phyloP scores from a whole-genome alignment of 1,140 invertebrate species.

The Lanistes nyassanus region DNA sequence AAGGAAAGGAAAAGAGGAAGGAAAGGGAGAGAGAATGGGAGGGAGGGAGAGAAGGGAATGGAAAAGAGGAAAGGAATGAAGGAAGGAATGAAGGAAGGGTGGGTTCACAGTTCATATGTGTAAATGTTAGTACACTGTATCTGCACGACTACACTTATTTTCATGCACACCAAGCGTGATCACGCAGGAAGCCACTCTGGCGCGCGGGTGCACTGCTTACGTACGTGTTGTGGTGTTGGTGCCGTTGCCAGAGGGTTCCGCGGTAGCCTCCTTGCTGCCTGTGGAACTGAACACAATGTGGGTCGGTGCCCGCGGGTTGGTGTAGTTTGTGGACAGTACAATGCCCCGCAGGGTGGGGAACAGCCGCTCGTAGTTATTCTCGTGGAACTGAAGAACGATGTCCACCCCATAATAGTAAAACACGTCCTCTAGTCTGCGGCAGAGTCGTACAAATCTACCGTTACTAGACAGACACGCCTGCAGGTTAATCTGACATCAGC shows the following conservation, averaged over 20 bases:
- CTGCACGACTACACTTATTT: too few species aligned
- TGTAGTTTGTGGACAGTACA: conserved; percentile 76
- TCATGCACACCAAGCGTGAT: too few species aligned
- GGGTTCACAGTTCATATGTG: not conserved
- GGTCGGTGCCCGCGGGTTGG: conserved; percentile 86
- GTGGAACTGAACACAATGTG: conserved; percentile 93
- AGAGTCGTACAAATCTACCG: not conserved
- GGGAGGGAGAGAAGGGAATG: not conserved
- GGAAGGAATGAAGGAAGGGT: not conserved
- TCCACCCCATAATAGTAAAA: conserved; percentile 92
- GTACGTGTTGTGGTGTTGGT: conserved; percentile 8
- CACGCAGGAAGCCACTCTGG: too few species aligned
- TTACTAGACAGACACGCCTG: too few species aligned
- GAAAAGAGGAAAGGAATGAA: not conserved
- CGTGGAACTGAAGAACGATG: conserved; percentile 92
- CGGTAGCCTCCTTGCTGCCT: conserved; percentile 57
- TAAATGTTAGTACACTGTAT: too few species aligned
- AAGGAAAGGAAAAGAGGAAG: not conserved
- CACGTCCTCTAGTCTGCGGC: conserved; percentile 67
- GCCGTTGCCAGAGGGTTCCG: not conserved
- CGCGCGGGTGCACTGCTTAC: too few species aligned
- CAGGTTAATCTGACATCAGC: too few species aligned
- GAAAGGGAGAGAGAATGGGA: not conserved
- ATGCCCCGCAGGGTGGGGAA: conserved; percentile 91
- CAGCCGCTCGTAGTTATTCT: conserved; percentile 91